phyloP scores from a whole-genome alignment of 2,113 vertebrate species.

The Pachypanchax playfairii region DNA sequence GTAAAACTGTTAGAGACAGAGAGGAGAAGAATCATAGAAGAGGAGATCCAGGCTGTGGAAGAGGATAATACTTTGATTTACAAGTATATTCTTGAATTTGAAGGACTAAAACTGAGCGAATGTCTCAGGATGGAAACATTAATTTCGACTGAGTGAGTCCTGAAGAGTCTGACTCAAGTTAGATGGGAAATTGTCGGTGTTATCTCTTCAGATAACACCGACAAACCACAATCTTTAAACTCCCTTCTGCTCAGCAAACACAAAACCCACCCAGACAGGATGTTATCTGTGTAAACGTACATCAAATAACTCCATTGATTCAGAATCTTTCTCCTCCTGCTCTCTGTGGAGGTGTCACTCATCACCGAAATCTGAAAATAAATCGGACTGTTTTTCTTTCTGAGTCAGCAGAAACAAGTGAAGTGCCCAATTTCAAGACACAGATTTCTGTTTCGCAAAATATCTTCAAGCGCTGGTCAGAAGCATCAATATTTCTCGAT shows the following conservation, averaged over 20 bases:
- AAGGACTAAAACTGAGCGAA: slow-evolving; percentile 35
- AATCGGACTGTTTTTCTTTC: slow-evolving; percentile 9
- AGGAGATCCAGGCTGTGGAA: not conserved
- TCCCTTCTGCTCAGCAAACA: slow-evolving; percentile 3
- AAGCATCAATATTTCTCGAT: slow-evolving; percentile 12
- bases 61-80: slow-evolving; percentile 36
- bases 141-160: slow-evolving; percentile 29
- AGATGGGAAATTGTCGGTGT: slow-evolving; percentile 13
- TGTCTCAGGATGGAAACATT: slow-evolving; percentile 29
- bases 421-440: slow-evolving; percentile 48
- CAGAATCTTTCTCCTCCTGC: not conserved
- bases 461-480: slow-evolving; percentile 53
- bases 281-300: not conserved
- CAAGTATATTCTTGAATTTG: slow-evolving; percentile 30
- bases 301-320: not conserved
- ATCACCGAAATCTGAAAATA: slow-evolving; percentile 17
- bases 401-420: slow-evolving; percentile 52
- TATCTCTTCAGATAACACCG: slow-evolving; percentile 4
- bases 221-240: not conserved
- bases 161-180: slow-evolving; percentile 29
- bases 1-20: slow-evolving; percentile 22
- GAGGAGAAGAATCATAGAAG: slow-evolving; percentile 2
- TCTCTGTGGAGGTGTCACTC: not conserved
- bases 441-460: slow-evolving; percentile 48
- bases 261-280: not conserved